Conservation (phyloP, 2,888 invertebrate species). For the Tryphoninae sp. region DNA sequence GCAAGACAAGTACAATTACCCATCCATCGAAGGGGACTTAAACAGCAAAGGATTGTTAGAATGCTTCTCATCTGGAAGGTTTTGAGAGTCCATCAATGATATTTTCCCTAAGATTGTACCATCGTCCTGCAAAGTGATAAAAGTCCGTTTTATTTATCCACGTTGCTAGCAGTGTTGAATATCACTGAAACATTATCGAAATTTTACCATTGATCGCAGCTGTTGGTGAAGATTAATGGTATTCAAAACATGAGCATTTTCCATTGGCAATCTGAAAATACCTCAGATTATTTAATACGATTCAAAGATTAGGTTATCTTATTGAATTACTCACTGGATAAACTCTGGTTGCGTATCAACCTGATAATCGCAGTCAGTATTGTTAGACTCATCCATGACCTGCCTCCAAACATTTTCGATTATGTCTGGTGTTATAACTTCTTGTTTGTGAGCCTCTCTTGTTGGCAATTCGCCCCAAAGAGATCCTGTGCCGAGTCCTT, state of each 20-base stretch:
- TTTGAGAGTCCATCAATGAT: constrained; percentile 70
- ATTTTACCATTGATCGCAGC: constrained; percentile 75
- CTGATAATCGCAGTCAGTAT: constrained; percentile 76
- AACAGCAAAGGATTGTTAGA: constrained; percentile 66
- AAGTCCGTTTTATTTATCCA: constrained; percentile 14
- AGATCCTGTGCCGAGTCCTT: constrained; percentile 66
- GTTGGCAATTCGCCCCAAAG: constrained; percentile 79
- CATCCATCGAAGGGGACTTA: constrained; percentile 40
- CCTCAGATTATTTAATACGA: constrained; percentile 36
- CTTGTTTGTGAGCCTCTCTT: constrained; percentile 78
- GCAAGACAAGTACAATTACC: constrained; percentile 39
- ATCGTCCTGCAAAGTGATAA: constrained; percentile 72
- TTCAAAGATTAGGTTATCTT: background rate
- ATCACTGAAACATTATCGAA: constrained; percentile 14
- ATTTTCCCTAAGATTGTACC: constrained; percentile 74
- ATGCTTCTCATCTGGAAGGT: constrained; percentile 58
- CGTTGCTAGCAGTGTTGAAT: background rate
- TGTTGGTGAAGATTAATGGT: constrained; percentile 78
- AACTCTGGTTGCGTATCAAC: constrained; percentile 75
- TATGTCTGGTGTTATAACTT: constrained; percentile 79
- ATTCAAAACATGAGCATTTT: constrained; percentile 77
- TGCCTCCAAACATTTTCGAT: constrained; percentile 80
- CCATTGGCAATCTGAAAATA: constrained; percentile 74
- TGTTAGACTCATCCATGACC: constrained; percentile 77
- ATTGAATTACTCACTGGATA: constrained; percentile 72